Evolutionary conservation across 2,797 vertebrate species (phyloP), one percentile per base, ranked within the genome.

Genomic region (Dromococcyx pavoninus): DNA sequence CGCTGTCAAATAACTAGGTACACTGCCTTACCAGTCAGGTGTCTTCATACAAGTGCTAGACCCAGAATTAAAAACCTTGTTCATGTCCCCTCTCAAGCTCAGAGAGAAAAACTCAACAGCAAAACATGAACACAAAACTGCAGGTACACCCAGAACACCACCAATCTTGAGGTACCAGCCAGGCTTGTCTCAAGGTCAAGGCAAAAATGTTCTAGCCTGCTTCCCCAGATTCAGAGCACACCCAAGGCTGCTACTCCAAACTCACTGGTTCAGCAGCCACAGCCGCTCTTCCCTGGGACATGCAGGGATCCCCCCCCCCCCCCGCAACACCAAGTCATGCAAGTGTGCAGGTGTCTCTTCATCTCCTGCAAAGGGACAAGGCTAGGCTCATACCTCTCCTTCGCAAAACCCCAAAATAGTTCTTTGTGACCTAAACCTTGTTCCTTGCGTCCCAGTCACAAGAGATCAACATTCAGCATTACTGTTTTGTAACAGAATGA

Each of bases 301-400:
- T 0, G 1, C 27, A n/a, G 25, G 32, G 27, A 46, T n/a, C 21
- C 11, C 7, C 27, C 23, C 21, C n/a, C n/a, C n/a, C n/a, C n/a
- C n/a, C n/a, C 22, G 50, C 8, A 44, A 28, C 25, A 35, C 13
- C 1, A 0, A 25, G 48, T 21, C 13, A 17, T 19, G 17, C 10
- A 48, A 43, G 39, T 7, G 7, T 39, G 25, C 24, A 48, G 4
- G 14, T 41, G 8, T 46, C 32, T 37, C 18, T 65, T 22, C 11
- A n/a, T 1, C 2, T 11, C 24, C 39, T 43, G 35, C 50, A 64
- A 74, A 57, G 14, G 23, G 17, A 10, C 5, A 2, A 62, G 30
- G n/a, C 13, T 41, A 21, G 56, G 22, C 25, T 41, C 22, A 46
- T 8, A 18, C 5, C 10, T 58, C 22, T 32, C 25, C 33, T 11